These are phyloP conservation scores for Tinamus major DNA, from an alignment of 2,797 vertebrate genomes.

Conservation along the genomic window DNA sequence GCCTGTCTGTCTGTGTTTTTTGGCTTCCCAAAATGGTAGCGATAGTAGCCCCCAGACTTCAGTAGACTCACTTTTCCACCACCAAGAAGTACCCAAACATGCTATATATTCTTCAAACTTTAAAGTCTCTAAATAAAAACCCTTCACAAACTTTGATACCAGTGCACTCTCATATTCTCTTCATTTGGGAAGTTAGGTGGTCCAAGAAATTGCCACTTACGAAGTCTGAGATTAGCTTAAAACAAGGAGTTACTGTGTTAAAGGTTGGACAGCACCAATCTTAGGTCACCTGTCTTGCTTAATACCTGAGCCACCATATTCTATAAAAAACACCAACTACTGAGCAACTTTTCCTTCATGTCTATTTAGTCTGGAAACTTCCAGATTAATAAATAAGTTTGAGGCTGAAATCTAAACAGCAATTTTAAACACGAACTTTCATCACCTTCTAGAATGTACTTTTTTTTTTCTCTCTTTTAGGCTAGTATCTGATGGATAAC, in stretches of 20 bases:
- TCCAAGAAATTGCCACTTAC: background rate
- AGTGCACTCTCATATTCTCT: background rate
- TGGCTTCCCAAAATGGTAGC: constrained; percentile 24
- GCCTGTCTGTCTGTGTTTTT: background rate
- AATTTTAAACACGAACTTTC: background rate
- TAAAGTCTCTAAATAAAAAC: background rate
- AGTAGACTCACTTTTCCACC: constrained; percentile 11
- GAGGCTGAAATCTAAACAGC: background rate
- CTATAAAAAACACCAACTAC: background rate
- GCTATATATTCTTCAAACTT: background rate
- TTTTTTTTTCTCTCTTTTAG: background rate
- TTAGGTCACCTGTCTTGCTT: background rate
- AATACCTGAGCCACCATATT: background rate
- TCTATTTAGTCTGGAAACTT: background rate
- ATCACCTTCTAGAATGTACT: background rate
- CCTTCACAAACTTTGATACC: background rate
- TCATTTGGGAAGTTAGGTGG: background rate
- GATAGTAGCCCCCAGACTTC: constrained; percentile 60
- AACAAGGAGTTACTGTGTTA: background rate
- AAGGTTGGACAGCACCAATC: background rate
- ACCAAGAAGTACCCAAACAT: constrained; percentile 6
- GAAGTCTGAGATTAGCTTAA: background rate
- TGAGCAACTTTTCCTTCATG: background rate
- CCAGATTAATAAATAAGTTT: background rate
- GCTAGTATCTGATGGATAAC: background rate